phyloP scores from a whole-genome alignment of 2,888 invertebrate genomes.

The Choristoneura rosaceana region DNA sequence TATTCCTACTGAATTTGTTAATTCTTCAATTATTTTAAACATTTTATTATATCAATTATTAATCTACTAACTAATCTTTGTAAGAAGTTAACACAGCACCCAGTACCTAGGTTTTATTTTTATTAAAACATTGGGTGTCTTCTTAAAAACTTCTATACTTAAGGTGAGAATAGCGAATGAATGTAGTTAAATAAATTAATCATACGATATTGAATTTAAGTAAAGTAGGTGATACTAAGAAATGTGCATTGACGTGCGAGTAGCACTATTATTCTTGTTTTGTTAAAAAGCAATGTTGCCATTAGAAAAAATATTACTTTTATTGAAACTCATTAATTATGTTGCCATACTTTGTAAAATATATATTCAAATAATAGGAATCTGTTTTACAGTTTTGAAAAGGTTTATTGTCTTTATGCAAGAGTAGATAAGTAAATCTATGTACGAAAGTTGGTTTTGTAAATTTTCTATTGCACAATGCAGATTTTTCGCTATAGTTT shows the following conservation, averaged over 20 bases:
- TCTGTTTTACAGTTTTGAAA: constrained; percentile 32
- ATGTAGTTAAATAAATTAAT: constrained; percentile 57
- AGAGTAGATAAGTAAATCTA: constrained; percentile 27
- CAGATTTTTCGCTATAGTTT: constrained; percentile 11
- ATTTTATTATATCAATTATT: not conserved
- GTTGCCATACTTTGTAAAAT: constrained; percentile 15
- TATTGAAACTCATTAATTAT: constrained; percentile 11
- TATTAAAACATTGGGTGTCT: constrained; percentile 22
- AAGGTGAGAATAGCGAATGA: constrained; percentile 41
- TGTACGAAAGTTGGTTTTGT: constrained; percentile 35
- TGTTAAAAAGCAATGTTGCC: constrained; percentile 45
- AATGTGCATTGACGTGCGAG: constrained; percentile 58
- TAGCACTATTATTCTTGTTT: constrained; percentile 61
- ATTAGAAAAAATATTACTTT: constrained; percentile 32
- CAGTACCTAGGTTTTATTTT: constrained; percentile 9
- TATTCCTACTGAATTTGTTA: not conserved
- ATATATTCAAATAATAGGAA: constrained; percentile 15
- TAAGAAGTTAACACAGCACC: constrained; percentile 6
- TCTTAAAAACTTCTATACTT: constrained; percentile 28
- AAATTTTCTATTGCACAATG: constrained; percentile 23
- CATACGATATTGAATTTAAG: constrained; percentile 61
- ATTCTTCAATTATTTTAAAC: not conserved
- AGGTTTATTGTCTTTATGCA: constrained; percentile 29
- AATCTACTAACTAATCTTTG: constrained; percentile 7
- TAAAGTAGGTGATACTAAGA: constrained; percentile 51